These are phyloP conservation scores for Leptocoma aspasia DNA, from an alignment of 2,113 vertebrate genomes.

Conservation along the genomic window DNA sequence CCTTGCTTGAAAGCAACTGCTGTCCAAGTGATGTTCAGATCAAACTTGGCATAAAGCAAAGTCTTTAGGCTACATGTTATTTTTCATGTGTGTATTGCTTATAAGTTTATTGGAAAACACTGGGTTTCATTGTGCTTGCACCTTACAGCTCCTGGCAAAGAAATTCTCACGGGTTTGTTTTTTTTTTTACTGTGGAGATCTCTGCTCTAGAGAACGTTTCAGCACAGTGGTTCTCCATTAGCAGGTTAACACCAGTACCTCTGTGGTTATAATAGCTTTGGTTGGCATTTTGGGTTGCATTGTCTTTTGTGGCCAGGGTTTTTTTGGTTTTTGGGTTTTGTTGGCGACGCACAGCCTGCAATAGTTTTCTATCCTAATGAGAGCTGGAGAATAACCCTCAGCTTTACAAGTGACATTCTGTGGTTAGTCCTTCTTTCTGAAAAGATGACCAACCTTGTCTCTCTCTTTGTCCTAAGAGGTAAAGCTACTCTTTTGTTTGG, in stretches of 20 bases:
- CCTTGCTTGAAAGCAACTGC: background rate
- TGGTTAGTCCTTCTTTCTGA: background rate
- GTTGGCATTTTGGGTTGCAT: background rate
- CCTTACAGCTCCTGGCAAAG: background rate
- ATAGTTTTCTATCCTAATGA: background rate
- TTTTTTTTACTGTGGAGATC: background rate
- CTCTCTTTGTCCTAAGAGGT: background rate
- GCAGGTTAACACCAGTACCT: background rate
- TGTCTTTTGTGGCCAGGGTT: background rate
- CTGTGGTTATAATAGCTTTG: background rate
- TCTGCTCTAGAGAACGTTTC: background rate
- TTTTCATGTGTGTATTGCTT: background rate
- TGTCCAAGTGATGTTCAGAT: background rate
- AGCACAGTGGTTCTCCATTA: background rate
- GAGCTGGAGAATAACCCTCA: background rate
- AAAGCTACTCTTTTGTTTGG: background rate
- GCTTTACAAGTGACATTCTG: background rate
- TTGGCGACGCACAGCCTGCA: rapidly evolving
- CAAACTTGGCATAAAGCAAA: background rate
- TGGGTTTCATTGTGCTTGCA: background rate
- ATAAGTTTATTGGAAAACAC: background rate
- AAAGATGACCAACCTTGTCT: background rate
- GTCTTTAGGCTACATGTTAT: background rate
- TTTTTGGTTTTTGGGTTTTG: background rate
- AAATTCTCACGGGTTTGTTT: background rate